phyloP scores from a whole-genome alignment of 92 coral and sea anemone species.

The Umimayanthus chanpuru region DNA sequence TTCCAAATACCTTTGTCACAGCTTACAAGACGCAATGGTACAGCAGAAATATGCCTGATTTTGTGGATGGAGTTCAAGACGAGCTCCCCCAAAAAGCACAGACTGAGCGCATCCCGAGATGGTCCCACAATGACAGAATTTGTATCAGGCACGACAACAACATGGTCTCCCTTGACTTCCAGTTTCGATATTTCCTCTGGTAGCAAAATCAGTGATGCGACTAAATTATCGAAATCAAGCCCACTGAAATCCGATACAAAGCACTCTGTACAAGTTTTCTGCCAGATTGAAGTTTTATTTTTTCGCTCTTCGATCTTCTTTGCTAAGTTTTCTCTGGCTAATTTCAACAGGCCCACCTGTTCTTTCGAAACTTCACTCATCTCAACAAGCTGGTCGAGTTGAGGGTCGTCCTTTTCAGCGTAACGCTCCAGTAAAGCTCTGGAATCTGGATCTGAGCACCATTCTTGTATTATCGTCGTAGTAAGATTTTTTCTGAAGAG shows the following conservation, averaged over 20 bases:
- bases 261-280: not conserved
- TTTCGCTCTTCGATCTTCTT: not conserved
- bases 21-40: too few relatives aligned
- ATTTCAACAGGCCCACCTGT: not conserved
- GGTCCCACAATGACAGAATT: too few relatives aligned
- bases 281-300: not conserved
- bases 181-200: not conserved
- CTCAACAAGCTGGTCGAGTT: not conserved
- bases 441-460: too few relatives aligned
- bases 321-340: not conserved
- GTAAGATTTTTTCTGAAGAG: too few relatives aligned
- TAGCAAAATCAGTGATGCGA: not conserved
- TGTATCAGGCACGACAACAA: not conserved
- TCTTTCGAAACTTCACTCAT: not conserved
- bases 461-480: too few relatives aligned
- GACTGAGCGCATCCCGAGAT: too few relatives aligned
- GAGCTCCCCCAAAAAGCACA: too few relatives aligned
- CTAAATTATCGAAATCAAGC: not conserved
- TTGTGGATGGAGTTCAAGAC: too few relatives aligned
- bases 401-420: not conserved
- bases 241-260: not conserved
- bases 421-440: too few relatives aligned
- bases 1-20: too few relatives aligned
- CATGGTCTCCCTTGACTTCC: slow-evolving; percentile 7
- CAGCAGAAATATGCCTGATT: too few relatives aligned